phyloP scores from a whole-genome alignment of 2,888 invertebrate species.

The Sphaeridia pumilis region DNA sequence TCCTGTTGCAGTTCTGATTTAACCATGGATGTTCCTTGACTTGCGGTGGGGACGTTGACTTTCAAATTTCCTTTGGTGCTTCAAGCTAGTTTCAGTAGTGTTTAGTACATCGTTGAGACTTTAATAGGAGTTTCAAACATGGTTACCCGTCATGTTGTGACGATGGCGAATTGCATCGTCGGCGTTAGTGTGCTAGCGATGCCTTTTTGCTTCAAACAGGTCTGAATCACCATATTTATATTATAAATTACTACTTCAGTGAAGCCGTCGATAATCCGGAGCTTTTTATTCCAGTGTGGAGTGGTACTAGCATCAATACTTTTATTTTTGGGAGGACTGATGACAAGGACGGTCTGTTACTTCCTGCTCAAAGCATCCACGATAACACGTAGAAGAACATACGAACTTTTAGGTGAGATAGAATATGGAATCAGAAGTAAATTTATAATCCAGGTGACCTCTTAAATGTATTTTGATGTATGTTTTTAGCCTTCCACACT shows the following conservation, averaged over 20 bases:
- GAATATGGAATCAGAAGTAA: no score
- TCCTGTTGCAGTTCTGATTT: no score
- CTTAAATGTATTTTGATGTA: no score
- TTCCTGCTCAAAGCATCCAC: conserved; percentile 84
- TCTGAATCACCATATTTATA: conserved; percentile 40
- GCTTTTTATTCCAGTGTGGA: conserved; percentile 69
- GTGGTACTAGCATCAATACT: conserved; percentile 72
- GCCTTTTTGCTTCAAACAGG: conserved; percentile 96
- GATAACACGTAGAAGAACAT: conserved; percentile 71
- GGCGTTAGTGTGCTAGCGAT: conserved; percentile 94
- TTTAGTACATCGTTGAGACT: no score
- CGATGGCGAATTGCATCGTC: conserved; percentile 91
- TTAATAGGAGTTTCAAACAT: conserved; percentile 18
- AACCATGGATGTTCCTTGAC: no score
- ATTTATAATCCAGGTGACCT: no score
- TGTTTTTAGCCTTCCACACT: conserved; percentile 70
- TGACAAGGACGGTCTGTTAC: conserved; percentile 81
- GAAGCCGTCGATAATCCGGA: no score
- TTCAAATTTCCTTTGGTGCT: no score
- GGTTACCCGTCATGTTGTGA: conserved; percentile 58
- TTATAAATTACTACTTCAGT: no score
- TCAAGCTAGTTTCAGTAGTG: no score
- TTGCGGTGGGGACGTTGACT: no score
- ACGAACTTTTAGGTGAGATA: conserved; percentile 82
- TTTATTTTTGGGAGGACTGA: conserved; percentile 64